These are phyloP conservation scores for Metellina segmentata DNA, from an alignment of 2,888 invertebrate species.

Conservation along the genomic window DNA sequence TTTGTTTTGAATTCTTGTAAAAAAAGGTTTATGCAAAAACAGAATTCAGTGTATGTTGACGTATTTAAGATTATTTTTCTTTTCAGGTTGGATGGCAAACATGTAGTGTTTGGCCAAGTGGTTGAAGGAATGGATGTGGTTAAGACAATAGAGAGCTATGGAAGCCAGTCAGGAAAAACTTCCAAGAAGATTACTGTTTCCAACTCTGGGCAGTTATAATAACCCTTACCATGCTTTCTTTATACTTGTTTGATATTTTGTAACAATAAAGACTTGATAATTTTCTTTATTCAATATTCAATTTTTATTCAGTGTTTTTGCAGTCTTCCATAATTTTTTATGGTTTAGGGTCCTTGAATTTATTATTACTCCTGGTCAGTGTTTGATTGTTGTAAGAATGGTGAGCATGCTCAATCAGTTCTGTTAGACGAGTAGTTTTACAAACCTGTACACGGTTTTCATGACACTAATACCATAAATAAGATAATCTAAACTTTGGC, in stretches of 20 bases:
- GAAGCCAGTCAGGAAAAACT: constrained; percentile 84
- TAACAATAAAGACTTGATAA: constrained; percentile 19
- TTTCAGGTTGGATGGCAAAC: constrained; percentile 90
- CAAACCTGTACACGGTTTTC: no score
- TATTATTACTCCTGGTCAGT: no score
- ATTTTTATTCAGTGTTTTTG: neutral
- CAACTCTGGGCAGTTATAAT: constrained; percentile 89
- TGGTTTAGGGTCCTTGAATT: no score
- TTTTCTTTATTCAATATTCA: neutral
- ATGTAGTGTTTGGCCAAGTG: constrained; percentile 96
- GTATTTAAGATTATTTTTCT: neutral
- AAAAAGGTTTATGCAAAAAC: no score
- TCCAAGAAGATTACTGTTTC: constrained; percentile 85
- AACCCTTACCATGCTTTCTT: neutral
- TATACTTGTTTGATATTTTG: constrained; percentile 34
- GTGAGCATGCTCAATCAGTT: no score
- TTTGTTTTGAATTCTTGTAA: no score
- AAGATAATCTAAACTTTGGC: no score
- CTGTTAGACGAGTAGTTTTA: no score
- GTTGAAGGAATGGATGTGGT: constrained; percentile 95
- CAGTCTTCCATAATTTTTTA: no score
- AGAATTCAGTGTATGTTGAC: no score
- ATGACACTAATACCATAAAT: no score
- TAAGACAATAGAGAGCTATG: constrained; percentile 85
- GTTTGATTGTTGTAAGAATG: no score